Conservation (phyloP, 2,797 vertebrate genomes). For the Percopsis omiscomaycus region DNA sequence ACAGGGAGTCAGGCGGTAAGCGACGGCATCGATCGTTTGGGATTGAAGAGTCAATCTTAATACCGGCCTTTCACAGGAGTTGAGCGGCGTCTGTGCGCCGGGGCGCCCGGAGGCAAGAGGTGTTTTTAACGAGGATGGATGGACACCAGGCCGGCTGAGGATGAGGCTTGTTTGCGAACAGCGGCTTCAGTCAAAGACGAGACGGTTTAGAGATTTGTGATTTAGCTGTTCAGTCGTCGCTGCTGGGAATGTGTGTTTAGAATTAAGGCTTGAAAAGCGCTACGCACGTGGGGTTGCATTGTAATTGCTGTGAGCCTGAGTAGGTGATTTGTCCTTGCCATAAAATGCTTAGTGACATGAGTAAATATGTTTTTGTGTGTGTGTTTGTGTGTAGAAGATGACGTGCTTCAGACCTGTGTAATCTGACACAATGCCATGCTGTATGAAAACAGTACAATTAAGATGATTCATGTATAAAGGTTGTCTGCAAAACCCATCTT, state of each 20-base stretch:
- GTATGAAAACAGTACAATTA: too few species aligned
- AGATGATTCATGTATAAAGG: too few species aligned
- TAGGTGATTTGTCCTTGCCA: neutral
- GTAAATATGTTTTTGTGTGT: too few species aligned
- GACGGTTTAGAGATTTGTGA: slow-evolving; percentile 56
- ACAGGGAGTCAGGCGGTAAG: slow-evolving; percentile 64
- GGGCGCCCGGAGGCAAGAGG: slow-evolving; percentile 34
- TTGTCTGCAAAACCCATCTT: too few species aligned
- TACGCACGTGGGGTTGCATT: slow-evolving; percentile 53
- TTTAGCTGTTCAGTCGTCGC: slow-evolving; percentile 57
- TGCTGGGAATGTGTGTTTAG: slow-evolving; percentile 3
- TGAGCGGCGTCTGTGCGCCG: slow-evolving; percentile 42
- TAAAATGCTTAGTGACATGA: too few species aligned
- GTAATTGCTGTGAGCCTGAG: slow-evolving; percentile 41
- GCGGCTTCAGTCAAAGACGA: slow-evolving; percentile 58
- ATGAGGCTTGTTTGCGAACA: slow-evolving; percentile 62
- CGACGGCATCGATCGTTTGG: slow-evolving; percentile 71
- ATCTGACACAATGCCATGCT: too few species aligned
- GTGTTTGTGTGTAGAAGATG: too few species aligned
- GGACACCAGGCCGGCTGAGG: slow-evolving; percentile 48
- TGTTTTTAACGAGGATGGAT: slow-evolving; percentile 66
- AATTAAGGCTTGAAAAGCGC: slow-evolving; percentile 55
- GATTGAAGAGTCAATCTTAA: slow-evolving; percentile 78
- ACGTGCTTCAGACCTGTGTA: too few species aligned
- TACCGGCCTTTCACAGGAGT: slow-evolving; percentile 56